A percentile compares a stretch with the other conserved stretches of the same genome.
Conservation (phyloP, 2,797 vertebrate species). For the Prionace glauca region DNA sequence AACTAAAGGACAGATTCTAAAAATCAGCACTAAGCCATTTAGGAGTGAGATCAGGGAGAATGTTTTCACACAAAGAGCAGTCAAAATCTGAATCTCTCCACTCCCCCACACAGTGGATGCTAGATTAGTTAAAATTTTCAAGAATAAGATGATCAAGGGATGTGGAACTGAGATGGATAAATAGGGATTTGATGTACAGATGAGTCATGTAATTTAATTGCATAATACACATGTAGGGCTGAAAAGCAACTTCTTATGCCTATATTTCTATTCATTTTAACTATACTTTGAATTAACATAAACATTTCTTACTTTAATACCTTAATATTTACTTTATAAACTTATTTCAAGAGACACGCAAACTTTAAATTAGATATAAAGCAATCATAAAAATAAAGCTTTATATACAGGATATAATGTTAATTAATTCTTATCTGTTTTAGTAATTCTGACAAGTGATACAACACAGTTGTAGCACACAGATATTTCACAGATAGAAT, state of each 20-base stretch:
- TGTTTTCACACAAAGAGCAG: not conserved
- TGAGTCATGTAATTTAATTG: not conserved
- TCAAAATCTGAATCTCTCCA: not conserved
- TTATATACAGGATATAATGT: not conserved
- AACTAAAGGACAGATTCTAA: not conserved
- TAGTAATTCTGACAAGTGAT: conserved; percentile 42
- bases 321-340: not conserved
- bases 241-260: not conserved
- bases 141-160: not conserved
- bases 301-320: not conserved
- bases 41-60: not conserved
- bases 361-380: not conserved
- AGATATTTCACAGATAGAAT: conserved; percentile 47
- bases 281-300: not conserved
- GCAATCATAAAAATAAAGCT: not conserved
- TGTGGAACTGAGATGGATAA: not conserved
- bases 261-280: not conserved
- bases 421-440: not conserved
- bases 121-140: not conserved
- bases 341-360: not conserved
- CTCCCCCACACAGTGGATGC: not conserved
- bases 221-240: not conserved
- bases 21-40: not conserved
- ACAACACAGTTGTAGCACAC: conserved; percentile 43
- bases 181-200: not conserved